Conservation (phyloP, 2,888 invertebrate species). For the Pollenia amentaria region DNA sequence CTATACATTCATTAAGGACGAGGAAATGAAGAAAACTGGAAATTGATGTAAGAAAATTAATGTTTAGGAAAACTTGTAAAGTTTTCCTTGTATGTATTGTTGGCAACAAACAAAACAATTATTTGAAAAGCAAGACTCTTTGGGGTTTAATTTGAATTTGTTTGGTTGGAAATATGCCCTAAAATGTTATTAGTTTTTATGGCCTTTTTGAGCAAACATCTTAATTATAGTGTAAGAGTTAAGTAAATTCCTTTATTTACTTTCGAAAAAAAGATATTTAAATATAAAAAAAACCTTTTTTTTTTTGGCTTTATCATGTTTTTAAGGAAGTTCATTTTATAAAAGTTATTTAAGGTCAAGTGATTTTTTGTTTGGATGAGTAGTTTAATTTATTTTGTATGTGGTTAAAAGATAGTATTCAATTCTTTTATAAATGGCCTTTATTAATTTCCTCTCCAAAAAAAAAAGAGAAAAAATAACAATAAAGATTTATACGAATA, state of each 20-base stretch:
- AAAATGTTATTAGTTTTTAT: conserved; percentile 47
- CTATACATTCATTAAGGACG: neutral
- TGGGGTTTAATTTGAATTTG: neutral
- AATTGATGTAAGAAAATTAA: conserved; percentile 21
- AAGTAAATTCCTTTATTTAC: conserved; percentile 27
- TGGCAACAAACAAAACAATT: conserved; percentile 49
- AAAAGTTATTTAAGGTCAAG: conserved; percentile 58
- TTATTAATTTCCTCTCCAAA: conserved; percentile 13
- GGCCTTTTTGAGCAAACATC: conserved; percentile 34
- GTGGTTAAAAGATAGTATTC: conserved; percentile 21
- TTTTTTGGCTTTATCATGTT: neutral
- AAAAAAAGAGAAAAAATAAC: neutral
- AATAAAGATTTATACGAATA: conserved; percentile 35
- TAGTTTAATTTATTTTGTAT: conserved; percentile 34
- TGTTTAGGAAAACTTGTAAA: conserved; percentile 54
- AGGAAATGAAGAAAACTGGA: conserved; percentile 8
- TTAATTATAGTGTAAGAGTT: conserved; percentile 58
- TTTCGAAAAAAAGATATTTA: neutral
- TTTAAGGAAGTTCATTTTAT: neutral
- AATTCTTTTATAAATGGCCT: conserved; percentile 9
- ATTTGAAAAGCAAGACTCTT: conserved; percentile 15
- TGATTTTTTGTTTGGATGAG: conserved; percentile 4
- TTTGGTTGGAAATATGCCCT: neutral
- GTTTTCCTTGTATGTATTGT: conserved; percentile 31
- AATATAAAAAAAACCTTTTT: neutral